Conservation (phyloP, 2,797 vertebrate genomes). For the Lutjanus argentimaculatus region DNA sequence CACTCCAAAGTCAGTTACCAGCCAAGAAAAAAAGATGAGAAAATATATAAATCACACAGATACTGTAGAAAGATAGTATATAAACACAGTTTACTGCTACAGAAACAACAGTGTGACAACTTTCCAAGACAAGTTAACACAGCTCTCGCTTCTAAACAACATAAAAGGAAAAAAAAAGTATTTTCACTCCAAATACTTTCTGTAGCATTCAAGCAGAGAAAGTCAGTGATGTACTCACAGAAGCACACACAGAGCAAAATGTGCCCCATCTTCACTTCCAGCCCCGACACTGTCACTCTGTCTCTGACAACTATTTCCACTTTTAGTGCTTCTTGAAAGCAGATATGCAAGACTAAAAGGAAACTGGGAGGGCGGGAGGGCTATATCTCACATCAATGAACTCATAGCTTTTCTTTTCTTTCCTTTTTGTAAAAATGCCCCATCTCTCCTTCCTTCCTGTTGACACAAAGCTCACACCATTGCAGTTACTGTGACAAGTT, state of each 20-base stretch:
- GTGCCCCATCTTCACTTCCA: constrained; percentile 12
- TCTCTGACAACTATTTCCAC: no score
- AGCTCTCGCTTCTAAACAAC: no score
- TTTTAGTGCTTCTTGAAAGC: no score
- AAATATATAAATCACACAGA: not conserved
- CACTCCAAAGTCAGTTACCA: not conserved
- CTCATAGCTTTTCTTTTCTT: not conserved
- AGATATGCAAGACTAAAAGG: not conserved
- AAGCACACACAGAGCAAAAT: constrained; percentile 2
- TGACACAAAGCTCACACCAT: not conserved
- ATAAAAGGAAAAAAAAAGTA: no score
- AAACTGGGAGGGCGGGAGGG: no score
- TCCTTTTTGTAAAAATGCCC: no score
- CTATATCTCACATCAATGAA: not conserved
- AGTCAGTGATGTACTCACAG: constrained; percentile 21
- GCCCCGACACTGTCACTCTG: no score
- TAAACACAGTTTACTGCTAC: no score
- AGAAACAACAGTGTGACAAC: no score
- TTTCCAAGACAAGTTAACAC: no score
- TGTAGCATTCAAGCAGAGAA: not conserved
- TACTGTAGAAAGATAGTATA: no score
- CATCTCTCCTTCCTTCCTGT: not conserved
- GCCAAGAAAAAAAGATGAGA: not conserved
- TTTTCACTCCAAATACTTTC: not conserved
- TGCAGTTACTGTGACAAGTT: not conserved